phyloP scores from a whole-genome alignment of 2,888 invertebrate genomes.

The Invenusta paracnida region DNA sequence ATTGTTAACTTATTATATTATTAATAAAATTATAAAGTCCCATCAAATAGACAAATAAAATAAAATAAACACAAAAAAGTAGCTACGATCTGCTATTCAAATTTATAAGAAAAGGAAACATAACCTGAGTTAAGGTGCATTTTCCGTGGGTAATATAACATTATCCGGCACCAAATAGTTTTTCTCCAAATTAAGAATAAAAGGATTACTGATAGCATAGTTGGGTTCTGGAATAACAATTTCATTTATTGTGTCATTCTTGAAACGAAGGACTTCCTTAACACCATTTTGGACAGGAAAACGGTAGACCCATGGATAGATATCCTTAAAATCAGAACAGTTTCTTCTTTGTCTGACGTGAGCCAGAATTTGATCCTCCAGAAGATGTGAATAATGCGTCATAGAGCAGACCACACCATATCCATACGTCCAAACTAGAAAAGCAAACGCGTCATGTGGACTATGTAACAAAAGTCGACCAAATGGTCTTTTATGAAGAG shows the following conservation, averaged over 20 bases:
- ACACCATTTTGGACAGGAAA: not conserved
- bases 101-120: too few relatives aligned
- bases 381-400: slow-evolving; percentile 45
- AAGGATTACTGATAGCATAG: slow-evolving; percentile 14
- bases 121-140: too few relatives aligned
- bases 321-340: not conserved
- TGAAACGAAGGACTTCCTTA: not conserved
- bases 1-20: too few relatives aligned
- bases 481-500: slow-evolving; percentile 46
- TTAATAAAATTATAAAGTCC: too few relatives aligned
- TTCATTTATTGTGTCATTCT: not conserved
- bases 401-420: slow-evolving; percentile 42
- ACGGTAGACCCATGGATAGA: slow-evolving; percentile 32
- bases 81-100: too few relatives aligned
- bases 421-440: slow-evolving; percentile 44
- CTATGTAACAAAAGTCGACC: slow-evolving; percentile 43
- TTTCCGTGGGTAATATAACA: too few relatives aligned
- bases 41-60: too few relatives aligned
- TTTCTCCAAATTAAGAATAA: too few relatives aligned
- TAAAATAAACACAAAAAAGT: too few relatives aligned
- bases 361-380: slow-evolving; percentile 26
- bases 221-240: not conserved
- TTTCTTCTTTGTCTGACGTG: not conserved
- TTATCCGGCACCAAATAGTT: too few relatives aligned
- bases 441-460: slow-evolving; percentile 45